These are phyloP conservation scores for Balaeniceps rex DNA, from an alignment of 2,113 vertebrate genomes.

Conservation along the genomic window DNA sequence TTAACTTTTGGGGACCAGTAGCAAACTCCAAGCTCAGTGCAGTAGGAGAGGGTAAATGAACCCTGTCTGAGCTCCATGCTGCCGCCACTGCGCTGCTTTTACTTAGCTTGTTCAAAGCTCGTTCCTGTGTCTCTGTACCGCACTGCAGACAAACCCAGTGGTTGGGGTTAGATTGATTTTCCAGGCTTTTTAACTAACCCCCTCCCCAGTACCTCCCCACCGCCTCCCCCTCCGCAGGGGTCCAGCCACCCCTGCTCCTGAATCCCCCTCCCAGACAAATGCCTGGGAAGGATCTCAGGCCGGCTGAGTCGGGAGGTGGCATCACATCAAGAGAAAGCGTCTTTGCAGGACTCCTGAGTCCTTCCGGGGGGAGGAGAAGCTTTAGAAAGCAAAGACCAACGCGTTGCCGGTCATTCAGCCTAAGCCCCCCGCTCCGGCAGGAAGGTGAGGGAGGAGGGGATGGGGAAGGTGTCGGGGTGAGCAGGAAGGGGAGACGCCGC, in stretches of 20 bases:
- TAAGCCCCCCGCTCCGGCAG: neutral
- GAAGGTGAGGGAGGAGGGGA: slow-evolving; percentile 8
- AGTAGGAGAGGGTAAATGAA: neutral
- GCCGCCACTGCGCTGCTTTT: neutral
- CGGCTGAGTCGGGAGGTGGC: neutral
- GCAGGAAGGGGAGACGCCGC: neutral
- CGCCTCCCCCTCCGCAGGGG: neutral
- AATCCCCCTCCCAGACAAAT: neutral
- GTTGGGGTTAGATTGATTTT: neutral
- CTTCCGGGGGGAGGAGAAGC: slow-evolving; percentile 1
- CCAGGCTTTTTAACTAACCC: neutral
- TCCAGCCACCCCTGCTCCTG: neutral
- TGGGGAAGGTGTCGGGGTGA: neutral
- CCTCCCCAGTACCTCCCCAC: neutral
- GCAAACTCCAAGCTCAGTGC: neutral
- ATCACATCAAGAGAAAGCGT: neutral
- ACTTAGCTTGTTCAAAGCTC: neutral
- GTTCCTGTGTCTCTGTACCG: neutral
- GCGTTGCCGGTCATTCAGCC: neutral
- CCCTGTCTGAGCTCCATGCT: neutral
- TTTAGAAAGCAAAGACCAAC: neutral
- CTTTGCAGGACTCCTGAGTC: neutral
- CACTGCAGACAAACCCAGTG: neutral
- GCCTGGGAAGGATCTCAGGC: neutral
- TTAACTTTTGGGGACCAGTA: neutral